Evolutionary conservation across 1,140 invertebrate species (phyloP).

Genomic region (Sarcophaga bullata): DNA sequence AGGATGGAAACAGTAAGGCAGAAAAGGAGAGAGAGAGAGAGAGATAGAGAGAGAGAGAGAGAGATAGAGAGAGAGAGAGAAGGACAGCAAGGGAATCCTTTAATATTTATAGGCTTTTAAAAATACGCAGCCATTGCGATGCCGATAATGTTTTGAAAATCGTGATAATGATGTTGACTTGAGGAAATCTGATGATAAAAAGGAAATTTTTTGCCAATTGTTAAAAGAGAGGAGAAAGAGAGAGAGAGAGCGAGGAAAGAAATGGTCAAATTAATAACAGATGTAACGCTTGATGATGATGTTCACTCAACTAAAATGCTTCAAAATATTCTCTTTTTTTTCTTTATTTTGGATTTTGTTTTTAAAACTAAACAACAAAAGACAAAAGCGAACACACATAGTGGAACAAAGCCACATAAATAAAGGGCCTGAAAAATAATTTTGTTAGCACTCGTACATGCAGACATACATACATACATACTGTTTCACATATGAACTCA

Average conservation of each 20-base stretch:
- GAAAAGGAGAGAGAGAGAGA: neutral
- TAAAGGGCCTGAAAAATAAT: neutral
- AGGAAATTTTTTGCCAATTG: no score
- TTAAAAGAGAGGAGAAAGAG: no score
- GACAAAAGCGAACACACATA: no score
- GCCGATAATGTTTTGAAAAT: no score
- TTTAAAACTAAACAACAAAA: no score
- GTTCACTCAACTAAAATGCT: neutral
- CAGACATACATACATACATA: no score
- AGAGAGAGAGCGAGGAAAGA: neutral
- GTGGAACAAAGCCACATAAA: neutral
- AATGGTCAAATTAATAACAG: constrained; percentile 39
- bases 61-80: neutral
- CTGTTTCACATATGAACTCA: no score
- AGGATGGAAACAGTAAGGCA: neutral
- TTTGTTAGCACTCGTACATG: neutral
- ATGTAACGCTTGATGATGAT: constrained; percentile 25
- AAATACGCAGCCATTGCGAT: neutral
- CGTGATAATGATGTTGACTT: no score
- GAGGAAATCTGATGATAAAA: no score
- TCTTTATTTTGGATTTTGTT: no score
- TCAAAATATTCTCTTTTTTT: neutral
- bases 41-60: neutral
- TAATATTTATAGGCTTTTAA: constrained; percentile 34
- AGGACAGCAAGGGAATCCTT: neutral